These are phyloP conservation scores for Dione vanillae DNA, from an alignment of 2,888 invertebrate species.

Conservation along the genomic window DNA sequence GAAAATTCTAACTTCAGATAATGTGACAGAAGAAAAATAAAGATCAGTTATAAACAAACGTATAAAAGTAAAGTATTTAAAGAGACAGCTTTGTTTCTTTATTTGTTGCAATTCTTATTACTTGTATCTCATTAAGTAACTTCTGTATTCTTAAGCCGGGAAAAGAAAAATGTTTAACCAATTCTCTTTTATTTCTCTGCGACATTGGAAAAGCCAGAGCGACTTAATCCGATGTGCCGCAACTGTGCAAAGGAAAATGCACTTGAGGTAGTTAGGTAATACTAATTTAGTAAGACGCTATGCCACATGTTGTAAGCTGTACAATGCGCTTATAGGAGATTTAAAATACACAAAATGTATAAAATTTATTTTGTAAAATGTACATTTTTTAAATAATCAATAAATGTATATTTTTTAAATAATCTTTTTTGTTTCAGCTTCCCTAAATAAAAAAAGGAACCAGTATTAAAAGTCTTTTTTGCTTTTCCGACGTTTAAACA, in stretches of 20 bases:
- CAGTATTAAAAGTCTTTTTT: too few relatives aligned
- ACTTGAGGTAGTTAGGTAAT: slow-evolving; percentile 48
- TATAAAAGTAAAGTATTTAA: slow-evolving; percentile 26
- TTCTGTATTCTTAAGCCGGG: slow-evolving; percentile 38
- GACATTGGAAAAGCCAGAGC: slow-evolving; percentile 54
- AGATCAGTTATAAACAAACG: slow-evolving; percentile 19
- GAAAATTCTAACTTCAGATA: too few relatives aligned
- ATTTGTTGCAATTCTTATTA: slow-evolving; percentile 34
- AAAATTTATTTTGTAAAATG: background rate
- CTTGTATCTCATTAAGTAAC: slow-evolving; percentile 41
- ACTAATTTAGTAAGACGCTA: slow-evolving; percentile 46
- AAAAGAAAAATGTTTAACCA: slow-evolving; percentile 58
- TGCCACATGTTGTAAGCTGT: slow-evolving; percentile 39
- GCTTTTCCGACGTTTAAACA: background rate
- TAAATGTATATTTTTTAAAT: too few relatives aligned
- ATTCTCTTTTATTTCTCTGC: slow-evolving; percentile 59
- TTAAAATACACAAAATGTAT: background rate
- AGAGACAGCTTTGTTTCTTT: slow-evolving; percentile 15
- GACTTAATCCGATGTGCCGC: slow-evolving; percentile 61
- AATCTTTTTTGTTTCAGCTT: too few relatives aligned
- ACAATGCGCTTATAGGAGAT: background rate
- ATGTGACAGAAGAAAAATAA: background rate
- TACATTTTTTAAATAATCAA: background rate
- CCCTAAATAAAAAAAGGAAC: too few relatives aligned
- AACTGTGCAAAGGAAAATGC: slow-evolving; percentile 52